Base-by-base conservation (phyloP, 2,113 vertebrate genomes). In the Pollimyrus isidori region DNA sequence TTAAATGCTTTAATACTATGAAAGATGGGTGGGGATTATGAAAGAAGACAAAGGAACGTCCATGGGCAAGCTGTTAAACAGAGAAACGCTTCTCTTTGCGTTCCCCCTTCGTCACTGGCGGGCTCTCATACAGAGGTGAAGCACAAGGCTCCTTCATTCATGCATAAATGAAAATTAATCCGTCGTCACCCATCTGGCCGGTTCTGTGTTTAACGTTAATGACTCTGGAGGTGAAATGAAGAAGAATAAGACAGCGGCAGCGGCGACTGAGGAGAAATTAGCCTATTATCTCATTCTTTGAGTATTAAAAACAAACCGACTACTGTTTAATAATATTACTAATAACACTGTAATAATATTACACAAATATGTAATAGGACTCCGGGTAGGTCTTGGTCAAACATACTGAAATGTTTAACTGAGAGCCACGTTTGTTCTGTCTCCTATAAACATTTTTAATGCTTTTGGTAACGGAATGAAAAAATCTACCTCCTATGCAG, bases 151-250 rank as follows among this genome's bases (percentile, higher is more conserved):
- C 13, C 26, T 89, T 65, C 50, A 62, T 26, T 87, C 58, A 86
- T 69, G 65, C 46, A 86, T 50, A 89, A 86, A 73, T 86, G 21
- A 39, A 52, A 89, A 86, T 86, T 65, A 65, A 69, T 69, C 76
- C 42, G 26, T 85, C 46, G 82, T 86, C 83, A 65, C 50, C 89
- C 89, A 89, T 86, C 83, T 89, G 89, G 56, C 82, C 45, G 65
- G 11, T 11, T 35, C 88, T 48, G 88, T 50, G 17, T 69, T 85
- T 84, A 58, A 89, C 58, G 39, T 30, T 86, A 86, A 89, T 89
- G 23, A 35, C 13, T 15, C 56, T 30, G 52, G 85, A 89, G 83
- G 89, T 89, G 84, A 89, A 86, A 69, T 35, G 84, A 73, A 48
- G 65, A 30, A 86, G 42, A 49, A 89, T 48, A 53, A 87, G 48